phyloP scores from a whole-genome alignment of 2,888 invertebrate genomes.

The Amblyteles armatorius region DNA sequence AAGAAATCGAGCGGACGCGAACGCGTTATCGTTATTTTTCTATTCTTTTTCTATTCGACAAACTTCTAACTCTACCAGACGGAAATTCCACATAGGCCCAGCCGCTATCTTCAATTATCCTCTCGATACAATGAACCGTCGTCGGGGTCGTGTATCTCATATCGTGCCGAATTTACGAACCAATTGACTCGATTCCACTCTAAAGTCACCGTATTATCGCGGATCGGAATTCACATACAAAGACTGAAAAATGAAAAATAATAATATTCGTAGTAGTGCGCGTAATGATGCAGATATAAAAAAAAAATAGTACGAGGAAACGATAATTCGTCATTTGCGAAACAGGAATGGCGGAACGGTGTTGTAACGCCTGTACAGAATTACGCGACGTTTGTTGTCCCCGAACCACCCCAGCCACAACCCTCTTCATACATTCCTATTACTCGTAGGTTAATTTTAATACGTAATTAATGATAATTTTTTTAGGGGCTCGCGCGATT shows the following conservation, averaged over 20 bases:
- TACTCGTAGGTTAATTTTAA: constrained; percentile 75
- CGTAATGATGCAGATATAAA: constrained; percentile 18
- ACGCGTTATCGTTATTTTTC: constrained; percentile 78
- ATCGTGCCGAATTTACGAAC: constrained; percentile 43
- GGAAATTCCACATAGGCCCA: constrained; percentile 61
- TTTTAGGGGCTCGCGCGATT: constrained; percentile 19
- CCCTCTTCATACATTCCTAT: constrained; percentile 76
- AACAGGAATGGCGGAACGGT: constrained; percentile 39
- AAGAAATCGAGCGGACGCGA: constrained; percentile 72
- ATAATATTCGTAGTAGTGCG: constrained; percentile 73
- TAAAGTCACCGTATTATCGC: constrained; percentile 68
- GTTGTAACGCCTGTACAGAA: constrained; percentile 30
- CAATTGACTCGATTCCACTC: constrained; percentile 29
- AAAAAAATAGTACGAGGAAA: constrained; percentile 34
- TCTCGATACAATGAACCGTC: background rate
- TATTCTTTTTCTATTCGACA: constrained; percentile 76
- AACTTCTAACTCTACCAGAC: constrained; percentile 53
- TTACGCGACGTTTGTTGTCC: constrained; percentile 36
- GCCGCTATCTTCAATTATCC: constrained; percentile 71
- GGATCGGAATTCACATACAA: constrained; percentile 78
- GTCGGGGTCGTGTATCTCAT: constrained; percentile 13
- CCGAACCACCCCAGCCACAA: constrained; percentile 47
- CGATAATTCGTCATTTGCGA: constrained; percentile 22
- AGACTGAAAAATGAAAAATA: constrained; percentile 77
- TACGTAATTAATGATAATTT: constrained; percentile 72